Conservation (phyloP, 2,113 vertebrate genomes). For the Rhynchopsitta pachyrhyncha region DNA sequence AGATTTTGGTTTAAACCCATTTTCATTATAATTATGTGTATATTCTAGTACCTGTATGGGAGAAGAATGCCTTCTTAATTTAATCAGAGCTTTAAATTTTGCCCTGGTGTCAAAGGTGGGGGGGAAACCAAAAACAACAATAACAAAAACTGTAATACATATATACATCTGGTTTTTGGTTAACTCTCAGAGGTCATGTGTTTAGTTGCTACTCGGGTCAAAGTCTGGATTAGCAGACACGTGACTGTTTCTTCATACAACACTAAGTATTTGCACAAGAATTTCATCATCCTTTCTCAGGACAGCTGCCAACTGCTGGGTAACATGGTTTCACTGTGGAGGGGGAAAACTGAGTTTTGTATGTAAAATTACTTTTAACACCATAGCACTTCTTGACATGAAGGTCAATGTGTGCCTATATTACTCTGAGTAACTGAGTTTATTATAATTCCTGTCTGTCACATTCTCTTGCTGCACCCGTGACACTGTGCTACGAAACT, state of each 20-base stretch:
- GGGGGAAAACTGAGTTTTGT: slow-evolving; percentile 6
- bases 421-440: slow-evolving; percentile 2
- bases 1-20: not conserved
- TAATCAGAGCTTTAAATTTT: not conserved
- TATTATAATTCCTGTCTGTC: slow-evolving; percentile 27
- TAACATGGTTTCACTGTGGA: not conserved
- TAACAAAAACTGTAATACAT: not conserved
- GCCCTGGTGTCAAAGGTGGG: rapidly evolving
- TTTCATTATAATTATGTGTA: rapidly evolving
- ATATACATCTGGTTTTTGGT: not conserved
- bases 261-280: not conserved
- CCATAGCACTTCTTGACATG: not conserved
- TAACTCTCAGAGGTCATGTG: not conserved
- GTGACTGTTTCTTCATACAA: not conserved
- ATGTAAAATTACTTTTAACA: not conserved
- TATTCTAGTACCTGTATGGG: not conserved
- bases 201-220: not conserved
- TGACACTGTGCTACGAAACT: slow-evolving; percentile 1
- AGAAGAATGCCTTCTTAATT: not conserved
- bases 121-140: not conserved
- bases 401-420: slow-evolving; percentile 23
- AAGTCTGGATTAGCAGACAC: slow-evolving; percentile 1
- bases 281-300: slow-evolving; percentile 3
- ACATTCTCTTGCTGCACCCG: slow-evolving; percentile 5
- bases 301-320: not conserved